Conservation (phyloP, 2,888 invertebrate species). For the Uloborus plumipes region DNA sequence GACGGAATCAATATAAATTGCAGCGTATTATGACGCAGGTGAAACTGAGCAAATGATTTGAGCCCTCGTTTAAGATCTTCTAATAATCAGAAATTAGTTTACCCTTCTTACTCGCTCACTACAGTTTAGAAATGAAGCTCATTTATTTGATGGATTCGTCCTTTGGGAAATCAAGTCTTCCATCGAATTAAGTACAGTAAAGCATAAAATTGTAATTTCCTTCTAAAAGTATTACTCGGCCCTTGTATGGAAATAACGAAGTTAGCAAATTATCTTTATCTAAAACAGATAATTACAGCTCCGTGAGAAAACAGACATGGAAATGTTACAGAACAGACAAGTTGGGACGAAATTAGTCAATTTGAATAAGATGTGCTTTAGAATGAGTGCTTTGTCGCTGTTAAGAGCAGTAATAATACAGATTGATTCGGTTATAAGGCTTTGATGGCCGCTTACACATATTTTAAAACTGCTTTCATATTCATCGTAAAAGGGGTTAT, state of each 20-base stretch:
- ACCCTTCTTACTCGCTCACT: neutral
- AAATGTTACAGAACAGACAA: neutral
- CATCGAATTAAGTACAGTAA: slow-evolving; percentile 5
- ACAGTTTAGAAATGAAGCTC: neutral
- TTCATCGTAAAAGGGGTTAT: too few relatives aligned
- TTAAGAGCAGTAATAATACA: too few relatives aligned
- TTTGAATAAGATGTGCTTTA: neutral
- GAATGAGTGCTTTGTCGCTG: neutral
- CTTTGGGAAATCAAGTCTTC: slow-evolving; percentile 3
- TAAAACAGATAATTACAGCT: slow-evolving; percentile 3
- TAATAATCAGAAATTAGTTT: neutral
- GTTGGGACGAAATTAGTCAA: neutral
- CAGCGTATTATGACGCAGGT: too few relatives aligned
- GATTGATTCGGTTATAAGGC: too few relatives aligned
- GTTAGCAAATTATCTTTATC: neutral
- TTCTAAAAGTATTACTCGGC: neutral
- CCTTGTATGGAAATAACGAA: neutral
- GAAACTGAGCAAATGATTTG: too few relatives aligned
- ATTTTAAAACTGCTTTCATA: too few relatives aligned
- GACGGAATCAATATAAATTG: too few relatives aligned
- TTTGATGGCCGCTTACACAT: too few relatives aligned
- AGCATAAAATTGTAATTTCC: slow-evolving; percentile 10
- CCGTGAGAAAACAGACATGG: neutral
- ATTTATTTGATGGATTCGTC: slow-evolving; percentile 3
- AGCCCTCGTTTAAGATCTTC: too few relatives aligned